Conservation (phyloP, 2,113 vertebrate species). For the Myotis lucifugus region DNA sequence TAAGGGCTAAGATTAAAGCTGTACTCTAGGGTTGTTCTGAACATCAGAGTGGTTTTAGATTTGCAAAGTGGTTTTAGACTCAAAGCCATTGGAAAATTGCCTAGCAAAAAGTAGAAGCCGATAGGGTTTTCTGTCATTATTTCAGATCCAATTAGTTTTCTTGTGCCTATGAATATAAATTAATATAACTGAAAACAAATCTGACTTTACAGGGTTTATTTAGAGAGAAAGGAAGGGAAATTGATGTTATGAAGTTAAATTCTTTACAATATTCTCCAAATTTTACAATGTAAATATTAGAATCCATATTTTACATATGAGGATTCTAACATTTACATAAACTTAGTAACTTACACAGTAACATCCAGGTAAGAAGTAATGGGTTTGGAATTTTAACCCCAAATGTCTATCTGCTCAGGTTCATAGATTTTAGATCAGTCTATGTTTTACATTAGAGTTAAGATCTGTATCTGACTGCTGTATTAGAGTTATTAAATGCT, state of each 20-base stretch:
- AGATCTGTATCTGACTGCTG: neutral
- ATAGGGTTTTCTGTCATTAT: neutral
- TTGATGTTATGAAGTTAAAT: neutral
- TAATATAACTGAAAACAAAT: constrained; percentile 2
- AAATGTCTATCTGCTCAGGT: neutral
- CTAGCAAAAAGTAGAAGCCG: neutral
- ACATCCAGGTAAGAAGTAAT: neutral
- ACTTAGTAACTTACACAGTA: neutral
- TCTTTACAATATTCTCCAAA: neutral
- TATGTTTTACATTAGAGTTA: neutral
- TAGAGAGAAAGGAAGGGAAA: neutral
- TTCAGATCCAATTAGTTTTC: constrained; percentile 17
- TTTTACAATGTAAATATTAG: neutral
- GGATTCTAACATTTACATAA: neutral
- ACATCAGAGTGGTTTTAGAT: neutral
- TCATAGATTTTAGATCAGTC: neutral
- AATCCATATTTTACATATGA: neutral
- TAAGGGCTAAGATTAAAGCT: neutral
- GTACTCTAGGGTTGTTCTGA: neutral
- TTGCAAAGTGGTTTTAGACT: neutral
- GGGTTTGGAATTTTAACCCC: neutral
- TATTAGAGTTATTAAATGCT: neutral
- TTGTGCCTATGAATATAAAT: neutral
- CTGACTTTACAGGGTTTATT: neutral
- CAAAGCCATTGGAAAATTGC: neutral